Evolutionary conservation across 2,888 invertebrate species (phyloP).

Genomic region (Coelinius sp.): DNA sequence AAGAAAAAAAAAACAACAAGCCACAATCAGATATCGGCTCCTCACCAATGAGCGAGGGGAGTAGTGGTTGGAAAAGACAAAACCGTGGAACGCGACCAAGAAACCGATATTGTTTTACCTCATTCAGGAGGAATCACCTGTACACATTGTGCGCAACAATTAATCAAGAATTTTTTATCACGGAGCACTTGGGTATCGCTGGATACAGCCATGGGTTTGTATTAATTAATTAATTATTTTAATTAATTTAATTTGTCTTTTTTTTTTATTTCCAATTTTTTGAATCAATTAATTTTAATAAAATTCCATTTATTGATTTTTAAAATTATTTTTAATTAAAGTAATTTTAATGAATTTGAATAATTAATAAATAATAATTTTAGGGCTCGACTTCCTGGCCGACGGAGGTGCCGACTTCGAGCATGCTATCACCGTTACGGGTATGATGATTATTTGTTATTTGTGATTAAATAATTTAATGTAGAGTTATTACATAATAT

Average conservation of each 20-base stretch:
- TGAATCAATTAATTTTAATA: no score
- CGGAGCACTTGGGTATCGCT: conserved; percentile 45
- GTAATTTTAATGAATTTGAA: neutral
- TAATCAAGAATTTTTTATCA: conserved; percentile 44
- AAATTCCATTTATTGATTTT: no score
- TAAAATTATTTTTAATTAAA: neutral
- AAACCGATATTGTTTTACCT: conserved; percentile 56
- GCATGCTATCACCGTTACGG: conserved; percentile 80
- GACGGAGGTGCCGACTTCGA: conserved; percentile 82
- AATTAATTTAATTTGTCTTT: neutral
- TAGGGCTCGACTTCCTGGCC: conserved; percentile 82
- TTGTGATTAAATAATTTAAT: no score
- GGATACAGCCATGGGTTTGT: conserved; percentile 56
- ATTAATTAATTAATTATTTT: neutral
- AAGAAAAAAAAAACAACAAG: conserved; percentile 34
- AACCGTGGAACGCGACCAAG: conserved; percentile 60
- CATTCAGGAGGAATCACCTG: conserved; percentile 47
- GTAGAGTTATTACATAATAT: no score
- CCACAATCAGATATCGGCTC: conserved; percentile 55
- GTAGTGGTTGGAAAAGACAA: conserved; percentile 55
- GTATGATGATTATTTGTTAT: conserved; percentile 72
- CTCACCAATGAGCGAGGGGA: conserved; percentile 63
- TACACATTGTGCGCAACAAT: conserved; percentile 37
- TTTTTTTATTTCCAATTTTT: neutral
- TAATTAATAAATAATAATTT: conserved; percentile 54